A percentile compares a stretch with the other conserved stretches of the same genome.
Conservation (phyloP, 2,113 vertebrate species). For the Ivindomyrus marchei region DNA sequence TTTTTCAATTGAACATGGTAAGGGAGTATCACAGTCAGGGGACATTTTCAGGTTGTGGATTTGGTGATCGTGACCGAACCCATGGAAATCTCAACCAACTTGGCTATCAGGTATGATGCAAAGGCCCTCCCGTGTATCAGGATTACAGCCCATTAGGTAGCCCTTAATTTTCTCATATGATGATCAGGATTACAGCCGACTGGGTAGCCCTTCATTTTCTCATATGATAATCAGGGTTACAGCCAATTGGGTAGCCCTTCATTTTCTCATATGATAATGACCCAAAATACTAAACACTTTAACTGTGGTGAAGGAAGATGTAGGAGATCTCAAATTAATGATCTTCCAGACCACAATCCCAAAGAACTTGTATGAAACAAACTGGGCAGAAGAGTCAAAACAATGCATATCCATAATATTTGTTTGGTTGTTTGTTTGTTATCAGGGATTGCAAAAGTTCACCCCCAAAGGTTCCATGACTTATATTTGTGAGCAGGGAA, state of each 20-base stretch:
- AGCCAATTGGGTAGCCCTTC: too few species aligned
- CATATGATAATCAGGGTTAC: too few species aligned
- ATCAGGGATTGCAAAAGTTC: not conserved
- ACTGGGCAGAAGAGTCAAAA: not conserved
- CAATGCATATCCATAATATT: not conserved
- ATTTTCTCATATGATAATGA: too few species aligned
- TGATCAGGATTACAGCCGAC: too few species aligned
- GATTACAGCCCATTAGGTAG: too few species aligned
- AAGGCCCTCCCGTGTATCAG: too few species aligned
- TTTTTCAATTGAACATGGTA: not conserved
- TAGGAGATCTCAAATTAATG: not conserved
- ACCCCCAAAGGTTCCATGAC: not conserved
- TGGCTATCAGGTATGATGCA: too few species aligned
- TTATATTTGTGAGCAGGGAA: not conserved
- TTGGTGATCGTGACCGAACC: too few species aligned
- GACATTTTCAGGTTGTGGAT: not conserved
- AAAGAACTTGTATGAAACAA: not conserved
- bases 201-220: too few species aligned
- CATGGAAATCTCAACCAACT: too few species aligned
- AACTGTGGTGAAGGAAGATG: not conserved
- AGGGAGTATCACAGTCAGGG: not conserved
- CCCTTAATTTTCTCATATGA: too few species aligned
- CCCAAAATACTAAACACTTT: too few species aligned
- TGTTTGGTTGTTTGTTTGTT: not conserved
- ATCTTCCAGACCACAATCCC: not conserved